Base-by-base conservation (phyloP, 1,140 invertebrate species). In the Euura saliciscinereae region DNA sequence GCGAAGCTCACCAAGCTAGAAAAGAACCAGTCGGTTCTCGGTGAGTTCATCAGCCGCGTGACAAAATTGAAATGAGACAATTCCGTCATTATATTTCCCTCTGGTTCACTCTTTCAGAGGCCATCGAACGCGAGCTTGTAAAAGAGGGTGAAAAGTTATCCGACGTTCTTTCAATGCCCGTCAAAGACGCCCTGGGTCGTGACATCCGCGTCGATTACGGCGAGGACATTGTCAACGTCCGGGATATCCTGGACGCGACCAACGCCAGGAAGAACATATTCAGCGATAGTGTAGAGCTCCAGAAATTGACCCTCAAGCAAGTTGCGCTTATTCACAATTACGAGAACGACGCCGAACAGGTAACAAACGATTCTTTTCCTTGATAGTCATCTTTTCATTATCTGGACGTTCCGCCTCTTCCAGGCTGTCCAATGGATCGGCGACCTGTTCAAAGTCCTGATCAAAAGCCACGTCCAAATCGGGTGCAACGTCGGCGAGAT, bases 141-240 rank as follows among this genome's bases (percentile, higher is more conserved):
- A 90, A 91, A 77, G 93, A 94, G 85, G 94, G 94, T 11, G 93
- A 95, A 83, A 94, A 93, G 78, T 85, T 96, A 44, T 91, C 93
- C 43, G 94, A 95, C 83, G 90, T 95, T 83, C 87, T 95, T 69
- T 93, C 93, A 6, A 91, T 94, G 88, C 93, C 94, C 7, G 90
- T 95, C 65, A 95, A 95, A 85, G 94, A 95, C 84, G 93, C 93
- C 0, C 86, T 93, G 70, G 93, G 93, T 42, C 89, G 92, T 74
- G 93, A 94, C 82, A 89, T 95, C 77, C 86, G 89, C 11, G 90
- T 94, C 6, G 91, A 95, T 87, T 94, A 94, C 75, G 90, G 89
- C 44, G 88, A 89, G 78, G 93, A 94, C 76, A 94, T 94, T 43
- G 87, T 91, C 45, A 93, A 94, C 79, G 89, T 95, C 59, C 88